Evolutionary conservation across 2,113 vertebrate genomes (phyloP).

Genomic region (Callocephalon fimbriatum): DNA sequence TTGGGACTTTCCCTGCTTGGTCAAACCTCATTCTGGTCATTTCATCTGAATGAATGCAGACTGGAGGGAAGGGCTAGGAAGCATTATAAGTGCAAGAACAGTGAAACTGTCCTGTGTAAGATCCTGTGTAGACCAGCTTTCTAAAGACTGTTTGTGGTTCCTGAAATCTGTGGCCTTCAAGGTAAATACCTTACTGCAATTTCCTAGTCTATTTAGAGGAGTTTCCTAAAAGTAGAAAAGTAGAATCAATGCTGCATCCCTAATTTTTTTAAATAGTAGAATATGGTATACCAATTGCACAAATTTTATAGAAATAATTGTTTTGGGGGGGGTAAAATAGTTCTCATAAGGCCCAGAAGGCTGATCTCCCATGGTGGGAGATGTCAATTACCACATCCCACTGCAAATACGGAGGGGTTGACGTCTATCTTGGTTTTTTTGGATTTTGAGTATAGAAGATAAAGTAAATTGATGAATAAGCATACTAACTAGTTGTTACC

Average conservation of each 20-base stretch:
- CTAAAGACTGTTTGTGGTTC: fast-evolving
- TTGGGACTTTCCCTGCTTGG: not conserved
- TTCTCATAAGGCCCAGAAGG: not conserved
- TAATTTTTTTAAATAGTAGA: not conserved
- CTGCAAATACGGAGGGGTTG: not conserved
- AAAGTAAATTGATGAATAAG: not conserved
- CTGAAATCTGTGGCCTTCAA: not conserved
- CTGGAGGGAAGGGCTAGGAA: not conserved
- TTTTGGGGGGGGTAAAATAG: not conserved
- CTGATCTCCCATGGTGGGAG: not conserved
- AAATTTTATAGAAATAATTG: not conserved
- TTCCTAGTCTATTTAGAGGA: not conserved
- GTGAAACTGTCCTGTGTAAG: not conserved
- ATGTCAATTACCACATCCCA: not conserved
- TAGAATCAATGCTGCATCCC: not conserved
- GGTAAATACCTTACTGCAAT: not conserved
- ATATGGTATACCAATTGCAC: not conserved
- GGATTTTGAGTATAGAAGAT: not conserved
- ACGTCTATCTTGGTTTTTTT: not conserved
- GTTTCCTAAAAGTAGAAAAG: not conserved
- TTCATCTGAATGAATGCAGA: not conserved
- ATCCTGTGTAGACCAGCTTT: not conserved
- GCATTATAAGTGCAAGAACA: not conserved
- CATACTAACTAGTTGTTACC: not conserved
- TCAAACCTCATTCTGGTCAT: not conserved